Percentiles rank a stretch among this genome's conserved stretches.
These are phyloP conservation scores for Spinus pinus DNA, from an alignment of 2,797 vertebrate species.

Conservation along the genomic window DNA sequence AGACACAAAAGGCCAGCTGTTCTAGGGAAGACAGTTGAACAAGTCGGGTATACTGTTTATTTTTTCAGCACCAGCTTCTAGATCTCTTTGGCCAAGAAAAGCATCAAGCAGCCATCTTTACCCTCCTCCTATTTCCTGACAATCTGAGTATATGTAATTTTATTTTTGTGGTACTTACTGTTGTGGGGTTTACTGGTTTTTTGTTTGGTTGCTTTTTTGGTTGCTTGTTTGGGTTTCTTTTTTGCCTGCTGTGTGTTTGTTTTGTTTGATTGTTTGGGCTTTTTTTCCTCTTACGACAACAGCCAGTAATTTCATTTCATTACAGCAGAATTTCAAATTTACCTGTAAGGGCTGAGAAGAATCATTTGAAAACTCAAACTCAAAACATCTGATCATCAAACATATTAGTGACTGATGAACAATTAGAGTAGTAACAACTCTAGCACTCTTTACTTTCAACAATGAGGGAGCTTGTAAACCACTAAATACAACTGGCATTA, in stretches of 20 bases:
- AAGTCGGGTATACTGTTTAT: background rate
- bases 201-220: background rate
- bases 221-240: background rate
- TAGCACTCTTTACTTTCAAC: background rate
- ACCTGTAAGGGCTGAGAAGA: background rate
- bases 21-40: background rate
- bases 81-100: background rate
- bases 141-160: background rate
- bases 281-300: background rate
- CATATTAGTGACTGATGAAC: background rate
- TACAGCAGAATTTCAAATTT: background rate
- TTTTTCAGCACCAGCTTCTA: background rate
- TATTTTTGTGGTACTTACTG: background rate
- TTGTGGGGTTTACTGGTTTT: background rate
- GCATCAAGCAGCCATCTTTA: background rate
- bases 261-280: background rate
- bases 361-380: background rate
- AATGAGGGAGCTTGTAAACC: background rate
- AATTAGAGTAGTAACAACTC: background rate
- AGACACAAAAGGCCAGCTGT: background rate
- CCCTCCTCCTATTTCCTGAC: background rate
- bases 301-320: background rate
- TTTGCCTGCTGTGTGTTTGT: rapidly evolving
- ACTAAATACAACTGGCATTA: background rate
- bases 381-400: background rate